phyloP scores from a whole-genome alignment of 2,113 vertebrate species.

The Cryptotis parvus region DNA sequence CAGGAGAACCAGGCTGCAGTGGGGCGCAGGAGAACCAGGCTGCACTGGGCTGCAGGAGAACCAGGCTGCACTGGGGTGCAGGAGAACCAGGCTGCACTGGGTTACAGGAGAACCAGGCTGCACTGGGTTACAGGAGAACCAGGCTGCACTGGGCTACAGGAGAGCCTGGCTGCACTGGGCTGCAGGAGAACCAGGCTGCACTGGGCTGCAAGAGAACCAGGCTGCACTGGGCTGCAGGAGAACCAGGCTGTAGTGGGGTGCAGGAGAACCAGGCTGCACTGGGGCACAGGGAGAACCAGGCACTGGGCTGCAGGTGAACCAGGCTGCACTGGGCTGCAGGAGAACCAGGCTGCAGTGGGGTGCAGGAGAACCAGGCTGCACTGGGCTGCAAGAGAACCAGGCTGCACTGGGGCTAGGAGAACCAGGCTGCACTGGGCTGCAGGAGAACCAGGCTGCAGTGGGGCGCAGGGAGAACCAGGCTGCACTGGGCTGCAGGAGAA shows the following conservation, averaged over 20 bases:
- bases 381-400: too few relatives aligned
- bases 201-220: neutral
- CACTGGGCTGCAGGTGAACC: too few relatives aligned
- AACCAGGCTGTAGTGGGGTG: neutral
- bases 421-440: accelerated
- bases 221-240: neutral
- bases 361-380: neutral
- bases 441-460: neutral
- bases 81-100: neutral
- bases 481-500: neutral
- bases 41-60: neutral
- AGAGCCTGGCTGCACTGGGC: neutral
- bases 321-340: accelerated
- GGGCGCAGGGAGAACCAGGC: neutral
- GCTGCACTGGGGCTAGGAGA: neutral
- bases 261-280: neutral
- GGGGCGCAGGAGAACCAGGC: neutral
- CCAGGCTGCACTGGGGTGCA: accelerated
- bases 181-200: neutral
- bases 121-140: neutral
- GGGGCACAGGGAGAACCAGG: too few relatives aligned
- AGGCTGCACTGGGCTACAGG: accelerated
- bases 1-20: neutral
- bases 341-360: neutral
- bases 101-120: neutral